Percentiles rank a stretch among this genome's conserved stretches.
Conservation (phyloP, 2,888 invertebrate species). For the Hypolimnas misippus region DNA sequence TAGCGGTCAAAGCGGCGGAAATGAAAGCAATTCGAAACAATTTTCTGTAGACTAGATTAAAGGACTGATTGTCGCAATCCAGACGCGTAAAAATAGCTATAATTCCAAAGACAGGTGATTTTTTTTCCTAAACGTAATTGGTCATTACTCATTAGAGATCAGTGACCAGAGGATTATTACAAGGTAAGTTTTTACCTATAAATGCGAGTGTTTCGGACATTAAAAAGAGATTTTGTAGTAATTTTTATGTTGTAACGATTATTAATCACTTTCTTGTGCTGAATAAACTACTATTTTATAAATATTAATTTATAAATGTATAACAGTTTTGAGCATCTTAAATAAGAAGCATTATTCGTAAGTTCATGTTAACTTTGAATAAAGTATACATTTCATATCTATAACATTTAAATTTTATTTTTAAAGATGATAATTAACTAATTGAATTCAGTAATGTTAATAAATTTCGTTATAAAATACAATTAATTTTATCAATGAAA, state of each 20-base stretch:
- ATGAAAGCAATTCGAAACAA: slow-evolving; percentile 59
- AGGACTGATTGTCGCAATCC: slow-evolving; percentile 30
- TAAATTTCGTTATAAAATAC: too few species aligned
- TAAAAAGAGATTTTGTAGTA: too few species aligned
- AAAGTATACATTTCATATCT: too few species aligned
- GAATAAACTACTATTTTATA: too few species aligned
- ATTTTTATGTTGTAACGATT: too few species aligned
- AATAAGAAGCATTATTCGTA: too few species aligned
- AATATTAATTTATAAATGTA: too few species aligned
- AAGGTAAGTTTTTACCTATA: too few species aligned
- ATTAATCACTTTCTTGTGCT: neutral
- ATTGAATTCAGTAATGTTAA: too few species aligned
- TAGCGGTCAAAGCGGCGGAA: slow-evolving; percentile 56
- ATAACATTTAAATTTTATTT: too few species aligned
- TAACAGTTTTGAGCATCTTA: neutral
- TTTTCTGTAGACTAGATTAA: slow-evolving; percentile 37
- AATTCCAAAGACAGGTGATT: slow-evolving; percentile 17
- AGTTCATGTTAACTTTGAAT: too few species aligned
- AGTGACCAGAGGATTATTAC: neutral
- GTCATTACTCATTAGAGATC: slow-evolving; percentile 2
- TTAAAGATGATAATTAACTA: too few species aligned
- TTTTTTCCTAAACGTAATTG: slow-evolving; percentile 10
- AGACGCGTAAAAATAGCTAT: slow-evolving; percentile 10
- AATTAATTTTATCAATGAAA: neutral
- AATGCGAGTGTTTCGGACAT: neutral